Evolutionary conservation across 2,113 vertebrate genomes (phyloP).

Genomic region (Nicator chloris): DNA sequence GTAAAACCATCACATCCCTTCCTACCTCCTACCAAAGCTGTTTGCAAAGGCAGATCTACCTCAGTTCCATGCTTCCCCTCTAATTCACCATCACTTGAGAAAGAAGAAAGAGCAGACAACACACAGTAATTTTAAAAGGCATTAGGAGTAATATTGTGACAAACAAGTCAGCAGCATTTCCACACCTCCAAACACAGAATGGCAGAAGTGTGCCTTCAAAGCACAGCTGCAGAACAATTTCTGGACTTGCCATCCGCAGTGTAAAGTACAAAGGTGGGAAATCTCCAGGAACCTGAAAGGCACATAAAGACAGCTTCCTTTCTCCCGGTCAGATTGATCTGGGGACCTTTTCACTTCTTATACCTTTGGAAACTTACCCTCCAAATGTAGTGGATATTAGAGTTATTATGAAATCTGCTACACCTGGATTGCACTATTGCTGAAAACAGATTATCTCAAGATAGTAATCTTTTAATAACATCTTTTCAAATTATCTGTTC

Average conservation of each 20-base stretch:
- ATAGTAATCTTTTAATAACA: background rate
- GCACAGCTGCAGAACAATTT: background rate
- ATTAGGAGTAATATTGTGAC: conserved; percentile 52
- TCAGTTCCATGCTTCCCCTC: background rate
- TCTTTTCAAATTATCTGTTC: background rate
- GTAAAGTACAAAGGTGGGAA: background rate
- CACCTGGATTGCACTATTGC: background rate
- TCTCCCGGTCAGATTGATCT: background rate
- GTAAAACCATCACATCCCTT: background rate
- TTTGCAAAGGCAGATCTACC: background rate
- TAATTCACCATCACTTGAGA: background rate
- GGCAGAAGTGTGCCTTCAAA: background rate
- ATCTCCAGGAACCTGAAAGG: background rate
- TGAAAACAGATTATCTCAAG: background rate
- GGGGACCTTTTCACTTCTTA: background rate
- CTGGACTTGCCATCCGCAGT: background rate
- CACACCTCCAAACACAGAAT: background rate
- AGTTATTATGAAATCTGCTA: background rate
- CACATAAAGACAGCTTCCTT: background rate
- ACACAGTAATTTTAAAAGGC: conserved; percentile 7
- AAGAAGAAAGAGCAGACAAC: background rate
- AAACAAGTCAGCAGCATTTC: conserved; percentile 18
- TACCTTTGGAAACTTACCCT: background rate
- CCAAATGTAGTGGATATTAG: background rate
- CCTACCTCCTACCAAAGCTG: background rate